These are phyloP conservation scores for Parauchenoglanis punctatus DNA, from an alignment of 2,797 vertebrate genomes.

Conservation along the genomic window DNA sequence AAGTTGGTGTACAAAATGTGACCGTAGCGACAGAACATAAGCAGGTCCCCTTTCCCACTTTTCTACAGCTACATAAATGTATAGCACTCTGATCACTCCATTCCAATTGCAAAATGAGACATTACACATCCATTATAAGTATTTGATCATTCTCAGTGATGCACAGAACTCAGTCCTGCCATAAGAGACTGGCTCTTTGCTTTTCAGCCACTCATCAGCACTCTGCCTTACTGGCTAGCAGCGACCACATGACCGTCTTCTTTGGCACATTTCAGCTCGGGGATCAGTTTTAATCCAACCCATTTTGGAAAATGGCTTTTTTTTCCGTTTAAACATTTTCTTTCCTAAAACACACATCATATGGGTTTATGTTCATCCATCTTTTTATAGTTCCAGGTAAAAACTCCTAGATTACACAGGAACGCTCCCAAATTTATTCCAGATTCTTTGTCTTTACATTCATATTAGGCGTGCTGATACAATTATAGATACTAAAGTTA, in stretches of 20 bases:
- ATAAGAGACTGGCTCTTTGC: neutral
- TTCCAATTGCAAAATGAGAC: neutral
- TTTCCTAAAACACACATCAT: neutral
- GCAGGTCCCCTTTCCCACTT: neutral
- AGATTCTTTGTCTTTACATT: too few species aligned
- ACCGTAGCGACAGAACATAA: neutral
- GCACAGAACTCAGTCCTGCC: neutral
- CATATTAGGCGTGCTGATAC: neutral
- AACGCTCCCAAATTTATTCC: neutral
- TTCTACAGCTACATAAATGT: neutral
- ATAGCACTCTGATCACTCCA: neutral
- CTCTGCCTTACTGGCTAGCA: neutral
- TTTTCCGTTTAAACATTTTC: neutral
- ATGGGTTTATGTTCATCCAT: neutral
- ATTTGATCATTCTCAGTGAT: neutral
- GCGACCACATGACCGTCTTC: neutral
- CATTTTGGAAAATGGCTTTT: neutral
- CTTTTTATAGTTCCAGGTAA: neutral
- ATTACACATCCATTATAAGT: neutral
- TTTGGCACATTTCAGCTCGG: neutral
- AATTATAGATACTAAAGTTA: neutral
- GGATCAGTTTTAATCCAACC: neutral
- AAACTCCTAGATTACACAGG: neutral
- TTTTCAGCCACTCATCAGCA: neutral
- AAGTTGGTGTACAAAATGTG: neutral